Base-by-base conservation (phyloP, 2,888 invertebrate species). In the Anorthoa munda region DNA sequence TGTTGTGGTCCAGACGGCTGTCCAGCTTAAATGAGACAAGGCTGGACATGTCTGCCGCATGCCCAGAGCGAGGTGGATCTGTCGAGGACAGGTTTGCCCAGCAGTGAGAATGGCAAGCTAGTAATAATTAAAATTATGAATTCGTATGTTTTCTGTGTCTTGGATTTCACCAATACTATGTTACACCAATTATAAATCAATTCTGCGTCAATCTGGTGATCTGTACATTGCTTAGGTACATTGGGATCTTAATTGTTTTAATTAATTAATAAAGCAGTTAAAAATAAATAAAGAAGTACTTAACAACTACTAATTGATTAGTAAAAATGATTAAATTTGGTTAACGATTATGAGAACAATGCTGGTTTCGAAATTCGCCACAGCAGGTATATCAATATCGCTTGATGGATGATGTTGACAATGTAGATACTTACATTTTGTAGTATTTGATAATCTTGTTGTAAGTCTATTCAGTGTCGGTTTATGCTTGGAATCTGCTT, bases 391-490 rank as follows among this genome's bases (percentile, higher is more conserved):
- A 70, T 31, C 21, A 17, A 50, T 71, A 50, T 45, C 11, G 50
- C 21, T 46, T 17, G 26, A 55, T 61, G n/a, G 23, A 45, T 48
- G 65, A 23, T 50, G 51, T n/a, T n/a, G n/a, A n/a, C n/a, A n/a
- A 68, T 64, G 65, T 66, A 67, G 45, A 46, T 61, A 90, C 90
- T 87, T 83, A 94, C 95, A 86, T 88, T 92, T 94, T 53, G 88
- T 67, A 75, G 89, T 77, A 79, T 79, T 91, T 69, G 88, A 81
- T 66, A 92, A 81, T 81, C 90, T 90, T 31, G 92, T 89, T 67
- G 89, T 87, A 50, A 86, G 89, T 84, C 86, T 90, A 48, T 90
- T 88, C 18, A 86, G 82, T 11, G 75, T 56, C 64, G 83, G 88
- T 73, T 90, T 92, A 45, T 89, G 89, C 73, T 88, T 91, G 13